These are phyloP conservation scores for Catocala nupta DNA, from an alignment of 2,888 invertebrate genomes.

Conservation along the genomic window DNA sequence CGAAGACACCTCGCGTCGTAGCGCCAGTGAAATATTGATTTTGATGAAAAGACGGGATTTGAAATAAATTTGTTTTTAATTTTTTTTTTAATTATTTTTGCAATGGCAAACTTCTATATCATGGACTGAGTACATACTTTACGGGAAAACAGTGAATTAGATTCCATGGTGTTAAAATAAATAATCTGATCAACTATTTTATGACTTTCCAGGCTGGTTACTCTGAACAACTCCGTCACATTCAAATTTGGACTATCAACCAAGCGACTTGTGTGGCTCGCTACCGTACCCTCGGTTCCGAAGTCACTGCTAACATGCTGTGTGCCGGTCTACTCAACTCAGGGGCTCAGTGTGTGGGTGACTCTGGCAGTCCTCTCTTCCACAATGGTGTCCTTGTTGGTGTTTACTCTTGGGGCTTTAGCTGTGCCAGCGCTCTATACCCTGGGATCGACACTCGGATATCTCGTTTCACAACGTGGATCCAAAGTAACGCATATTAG, in stretches of 20 bases:
- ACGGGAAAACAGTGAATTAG: no score
- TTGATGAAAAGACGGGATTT: no score
- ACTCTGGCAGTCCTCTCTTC: slow-evolving; percentile 60
- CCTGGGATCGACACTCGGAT: slow-evolving; percentile 61
- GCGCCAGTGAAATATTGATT: no score
- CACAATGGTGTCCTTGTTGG: slow-evolving; percentile 57
- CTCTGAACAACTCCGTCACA: slow-evolving; percentile 59
- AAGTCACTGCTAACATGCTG: slow-evolving; percentile 56
- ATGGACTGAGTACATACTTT: no score
- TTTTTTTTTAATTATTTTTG: no score
- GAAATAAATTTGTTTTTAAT: no score
- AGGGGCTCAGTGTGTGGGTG: slow-evolving; percentile 59
- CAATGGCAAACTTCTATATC: no score
- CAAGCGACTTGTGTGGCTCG: slow-evolving; percentile 47
- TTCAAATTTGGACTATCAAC: slow-evolving; percentile 59
- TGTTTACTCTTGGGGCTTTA: slow-evolving; percentile 53
- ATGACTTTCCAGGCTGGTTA: slow-evolving; percentile 36
- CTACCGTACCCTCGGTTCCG: slow-evolving; percentile 27
- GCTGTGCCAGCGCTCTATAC: slow-evolving; percentile 48
- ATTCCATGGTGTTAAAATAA: no score
- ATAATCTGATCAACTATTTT: no score
- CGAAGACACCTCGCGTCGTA: no score
- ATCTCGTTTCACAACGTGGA: slow-evolving; percentile 56
- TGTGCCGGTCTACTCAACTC: slow-evolving; percentile 58
- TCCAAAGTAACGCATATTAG: slow-evolving; percentile 49